These are phyloP conservation scores for Pseudorectes ferrugineus DNA, from an alignment of 2,113 vertebrate genomes.

Conservation along the genomic window DNA sequence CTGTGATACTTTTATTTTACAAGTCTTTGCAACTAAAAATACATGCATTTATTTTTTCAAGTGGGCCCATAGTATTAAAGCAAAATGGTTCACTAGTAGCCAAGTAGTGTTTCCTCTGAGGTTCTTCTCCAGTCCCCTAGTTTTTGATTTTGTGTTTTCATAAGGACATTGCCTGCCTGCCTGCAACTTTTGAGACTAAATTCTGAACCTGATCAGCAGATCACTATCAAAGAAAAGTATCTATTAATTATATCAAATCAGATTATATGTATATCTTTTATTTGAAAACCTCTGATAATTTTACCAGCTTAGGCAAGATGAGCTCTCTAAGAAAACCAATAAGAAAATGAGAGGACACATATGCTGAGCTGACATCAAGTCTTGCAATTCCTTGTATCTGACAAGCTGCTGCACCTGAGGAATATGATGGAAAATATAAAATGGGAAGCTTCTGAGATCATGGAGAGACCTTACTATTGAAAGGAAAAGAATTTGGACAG, in stretches of 20 bases:
- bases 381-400: neutral
- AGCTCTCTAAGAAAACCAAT: constrained; percentile 30
- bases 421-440: neutral
- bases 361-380: accelerated
- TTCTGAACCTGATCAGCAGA: constrained; percentile 63
- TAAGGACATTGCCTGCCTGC: constrained; percentile 26
- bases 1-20: constrained; percentile 53
- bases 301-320: neutral
- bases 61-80: neutral
- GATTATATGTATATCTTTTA: constrained; percentile 8
- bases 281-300: constrained; percentile 30
- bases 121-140: neutral
- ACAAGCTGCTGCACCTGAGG: neutral
- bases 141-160: constrained; percentile 56
- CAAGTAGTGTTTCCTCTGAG: neutral
- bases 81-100: neutral
- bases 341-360: neutral
- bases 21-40: constrained; percentile 38
- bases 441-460: neutral
- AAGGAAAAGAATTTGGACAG: neutral
- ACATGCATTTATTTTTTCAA: constrained; percentile 36
- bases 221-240: neutral
- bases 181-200: constrained; percentile 46
- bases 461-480: neutral
- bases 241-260: constrained; percentile 44